phyloP scores from a whole-genome alignment of 92 coral and sea anemone species.

The Blastomussa wellsi region DNA sequence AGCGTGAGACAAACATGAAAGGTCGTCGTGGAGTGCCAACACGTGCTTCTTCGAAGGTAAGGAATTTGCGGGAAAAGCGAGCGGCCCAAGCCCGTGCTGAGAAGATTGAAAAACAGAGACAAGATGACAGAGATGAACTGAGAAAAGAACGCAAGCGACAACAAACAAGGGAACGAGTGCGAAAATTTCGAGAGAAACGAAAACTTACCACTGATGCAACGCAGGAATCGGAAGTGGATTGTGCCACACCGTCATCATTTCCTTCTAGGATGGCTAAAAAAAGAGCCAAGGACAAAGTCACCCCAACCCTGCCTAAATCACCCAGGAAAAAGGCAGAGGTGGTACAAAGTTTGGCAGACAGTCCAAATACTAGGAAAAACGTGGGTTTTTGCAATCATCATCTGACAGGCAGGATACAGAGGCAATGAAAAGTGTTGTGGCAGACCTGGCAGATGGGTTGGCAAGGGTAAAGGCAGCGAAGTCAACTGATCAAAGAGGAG shows the following conservation, averaged over 20 bases:
- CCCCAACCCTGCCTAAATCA: slow-evolving; percentile 5
- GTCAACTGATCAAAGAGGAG: slow-evolving; percentile 54
- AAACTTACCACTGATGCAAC: slow-evolving; percentile 10
- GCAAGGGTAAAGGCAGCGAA: slow-evolving; percentile 41
- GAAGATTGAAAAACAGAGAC: slow-evolving; percentile 29
- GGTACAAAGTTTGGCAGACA: slow-evolving; percentile 1
- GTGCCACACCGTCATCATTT: slow-evolving; percentile 29
- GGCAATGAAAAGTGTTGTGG: slow-evolving; percentile 52
- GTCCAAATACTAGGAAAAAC: slow-evolving; percentile 22
- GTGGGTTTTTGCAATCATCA: slow-evolving; percentile 1
- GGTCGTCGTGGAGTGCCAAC: slow-evolving; percentile 27
- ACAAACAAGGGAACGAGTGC: slow-evolving; percentile 27
- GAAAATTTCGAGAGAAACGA: slow-evolving; percentile 41
- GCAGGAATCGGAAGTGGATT: slow-evolving; percentile 31
- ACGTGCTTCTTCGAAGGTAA: slow-evolving; percentile 14
- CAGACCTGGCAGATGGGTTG: slow-evolving; percentile 58
- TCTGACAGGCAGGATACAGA: slow-evolving; percentile 40
- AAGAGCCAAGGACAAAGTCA: slow-evolving; percentile 31
- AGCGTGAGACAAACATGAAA: neutral
- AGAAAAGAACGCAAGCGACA: slow-evolving; percentile 35
- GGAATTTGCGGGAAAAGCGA: neutral
- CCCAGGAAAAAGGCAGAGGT: slow-evolving; percentile 32
- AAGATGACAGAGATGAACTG: slow-evolving; percentile 32
- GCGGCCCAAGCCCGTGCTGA: slow-evolving; percentile 8
- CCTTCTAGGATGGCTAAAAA: slow-evolving; percentile 11